Evolutionary conservation across 1,140 invertebrate genomes (phyloP).

Genomic region (Gonioctena quinquepunctata): DNA sequence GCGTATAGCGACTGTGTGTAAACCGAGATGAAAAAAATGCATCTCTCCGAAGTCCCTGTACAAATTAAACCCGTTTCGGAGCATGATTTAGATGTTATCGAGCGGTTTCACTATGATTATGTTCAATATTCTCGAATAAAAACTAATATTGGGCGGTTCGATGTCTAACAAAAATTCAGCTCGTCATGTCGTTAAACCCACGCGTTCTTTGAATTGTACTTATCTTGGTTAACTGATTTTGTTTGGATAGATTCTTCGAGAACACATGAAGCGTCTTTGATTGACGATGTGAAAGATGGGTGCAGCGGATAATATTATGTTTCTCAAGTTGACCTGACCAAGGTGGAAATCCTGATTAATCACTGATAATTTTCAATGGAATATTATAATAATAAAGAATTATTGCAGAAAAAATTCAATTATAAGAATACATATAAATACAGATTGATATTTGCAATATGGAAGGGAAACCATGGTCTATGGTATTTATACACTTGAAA

Average conservation of each 20-base stretch:
- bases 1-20: background rate
- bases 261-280: background rate
- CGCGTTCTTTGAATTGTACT: slow-evolving; percentile 2
- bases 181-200: slow-evolving; percentile 13
- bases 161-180: slow-evolving; percentile 17
- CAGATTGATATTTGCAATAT: no score
- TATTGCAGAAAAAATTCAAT: no score
- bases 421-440: no score
- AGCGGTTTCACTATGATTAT: slow-evolving; percentile 14
- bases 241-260: slow-evolving; percentile 10
- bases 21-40: background rate
- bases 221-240: slow-evolving; percentile 16
- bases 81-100: slow-evolving; percentile 20
- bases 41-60: background rate
- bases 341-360: no score
- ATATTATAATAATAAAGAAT: no score
- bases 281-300: background rate
- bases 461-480: no score
- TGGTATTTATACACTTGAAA: no score
- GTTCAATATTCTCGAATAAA: slow-evolving; percentile 21
- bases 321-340: no score
- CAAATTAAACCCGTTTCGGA: slow-evolving; percentile 17
- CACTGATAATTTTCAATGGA: no score
- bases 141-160: slow-evolving; percentile 20
- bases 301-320: background rate